Percentiles rank a stretch among this genome's conserved stretches.
These are phyloP conservation scores for Poecilia wingei DNA, from an alignment of 2,797 vertebrate species.

Conservation along the genomic window DNA sequence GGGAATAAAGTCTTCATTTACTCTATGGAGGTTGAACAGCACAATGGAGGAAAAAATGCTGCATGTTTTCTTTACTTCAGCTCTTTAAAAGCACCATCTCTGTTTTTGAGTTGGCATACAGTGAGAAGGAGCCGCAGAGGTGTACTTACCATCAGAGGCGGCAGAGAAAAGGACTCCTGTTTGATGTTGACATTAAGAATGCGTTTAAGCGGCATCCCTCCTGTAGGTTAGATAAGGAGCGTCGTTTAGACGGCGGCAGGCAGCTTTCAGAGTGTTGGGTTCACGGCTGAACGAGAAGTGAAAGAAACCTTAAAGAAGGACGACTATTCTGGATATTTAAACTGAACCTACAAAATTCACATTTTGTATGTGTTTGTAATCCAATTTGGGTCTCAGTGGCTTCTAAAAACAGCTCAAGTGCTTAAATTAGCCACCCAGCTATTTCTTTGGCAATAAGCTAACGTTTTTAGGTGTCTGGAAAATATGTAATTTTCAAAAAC, in stretches of 20 bases:
- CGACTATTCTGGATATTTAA: background rate
- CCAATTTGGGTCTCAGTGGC: no score
- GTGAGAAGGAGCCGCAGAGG: conserved; percentile 17
- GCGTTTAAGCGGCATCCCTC: conserved; percentile 41
- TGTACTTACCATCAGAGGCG: conserved; percentile 44
- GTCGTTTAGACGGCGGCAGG: conserved; percentile 57
- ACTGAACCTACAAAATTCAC: no score
- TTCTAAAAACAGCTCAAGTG: no score
- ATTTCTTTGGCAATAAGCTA: no score
- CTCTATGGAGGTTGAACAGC: conserved; percentile 33
- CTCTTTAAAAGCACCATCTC: conserved; percentile 26
- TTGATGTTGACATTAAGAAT: conserved; percentile 62
- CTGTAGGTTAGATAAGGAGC: conserved; percentile 49
- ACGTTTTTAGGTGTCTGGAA: no score
- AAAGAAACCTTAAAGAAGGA: background rate
- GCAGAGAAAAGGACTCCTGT: conserved; percentile 47
- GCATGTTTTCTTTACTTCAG: conserved; percentile 24
- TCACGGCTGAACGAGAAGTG: conserved; percentile 50
- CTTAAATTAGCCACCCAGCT: no score
- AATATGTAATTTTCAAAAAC: no score
- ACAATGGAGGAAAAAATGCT: conserved; percentile 38
- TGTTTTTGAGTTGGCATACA: background rate
- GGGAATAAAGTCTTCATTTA: conserved; percentile 18
- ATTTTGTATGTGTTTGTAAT: no score
- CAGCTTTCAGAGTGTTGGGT: conserved; percentile 57